These are phyloP conservation scores for Equus przewalskii DNA, from an alignment of 2,113 vertebrate genomes.

Conservation along the genomic window DNA sequence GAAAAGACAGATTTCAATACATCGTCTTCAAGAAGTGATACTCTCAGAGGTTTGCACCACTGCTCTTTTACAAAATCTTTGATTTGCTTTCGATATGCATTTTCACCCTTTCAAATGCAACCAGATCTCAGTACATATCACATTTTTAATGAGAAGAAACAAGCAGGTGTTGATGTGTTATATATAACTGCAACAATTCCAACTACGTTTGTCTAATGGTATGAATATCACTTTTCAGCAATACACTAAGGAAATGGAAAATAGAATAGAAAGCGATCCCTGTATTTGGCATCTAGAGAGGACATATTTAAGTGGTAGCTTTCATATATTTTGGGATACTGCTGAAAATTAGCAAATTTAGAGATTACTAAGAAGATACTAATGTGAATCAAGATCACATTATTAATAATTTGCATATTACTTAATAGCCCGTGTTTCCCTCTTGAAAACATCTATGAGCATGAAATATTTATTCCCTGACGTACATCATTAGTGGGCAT, in stretches of 20 bases:
- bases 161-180: constrained; percentile 87
- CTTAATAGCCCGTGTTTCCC: constrained; percentile 81
- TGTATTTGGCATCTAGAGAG: constrained; percentile 72
- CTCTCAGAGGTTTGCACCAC: constrained; percentile 77
- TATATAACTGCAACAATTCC: constrained; percentile 83
- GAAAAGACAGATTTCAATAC: constrained; percentile 71
- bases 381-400: constrained; percentile 79
- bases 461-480: constrained; percentile 53
- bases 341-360: constrained; percentile 80
- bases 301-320: constrained; percentile 72
- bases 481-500: background rate
- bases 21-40: constrained; percentile 78
- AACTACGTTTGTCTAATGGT: constrained; percentile 83
- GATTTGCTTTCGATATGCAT: constrained; percentile 85
- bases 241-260: constrained; percentile 78
- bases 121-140: constrained; percentile 79
- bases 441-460: constrained; percentile 67
- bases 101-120: constrained; percentile 82
- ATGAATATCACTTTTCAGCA: constrained; percentile 84
- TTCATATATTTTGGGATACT: constrained; percentile 76
- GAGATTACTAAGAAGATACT: constrained; percentile 76
- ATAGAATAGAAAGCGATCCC: constrained; percentile 66
- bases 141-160: constrained; percentile 87
- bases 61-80: constrained; percentile 81
- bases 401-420: constrained; percentile 84